Evolutionary conservation across 2,797 vertebrate species (phyloP).

Genomic region (Schizopygopsis pylzovi): DNA sequence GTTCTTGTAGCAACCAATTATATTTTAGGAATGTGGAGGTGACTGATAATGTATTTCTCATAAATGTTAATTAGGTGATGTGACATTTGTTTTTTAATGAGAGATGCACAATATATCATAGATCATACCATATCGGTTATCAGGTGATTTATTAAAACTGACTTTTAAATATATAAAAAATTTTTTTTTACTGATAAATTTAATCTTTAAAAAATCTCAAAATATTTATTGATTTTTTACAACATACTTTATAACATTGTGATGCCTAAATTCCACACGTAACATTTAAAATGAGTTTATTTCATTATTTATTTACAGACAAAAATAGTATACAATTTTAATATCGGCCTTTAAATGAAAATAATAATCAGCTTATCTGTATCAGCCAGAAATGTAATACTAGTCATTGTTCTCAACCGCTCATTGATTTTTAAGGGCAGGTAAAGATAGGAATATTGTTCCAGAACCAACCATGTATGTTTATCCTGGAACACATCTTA

Average conservation of each 20-base stretch:
- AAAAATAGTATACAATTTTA: background rate
- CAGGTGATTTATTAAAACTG: background rate
- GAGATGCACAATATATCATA: background rate
- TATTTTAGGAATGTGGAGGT: background rate
- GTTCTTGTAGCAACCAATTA: background rate
- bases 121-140: background rate
- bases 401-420: background rate
- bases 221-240: background rate
- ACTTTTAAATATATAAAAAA: no score
- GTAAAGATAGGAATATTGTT: background rate
- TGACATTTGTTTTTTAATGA: background rate
- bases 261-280: background rate
- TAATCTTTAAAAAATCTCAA: background rate
- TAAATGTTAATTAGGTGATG: background rate
- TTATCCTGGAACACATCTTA: background rate
- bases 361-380: slow-evolving; percentile 15
- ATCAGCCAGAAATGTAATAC: background rate
- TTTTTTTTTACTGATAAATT: background rate
- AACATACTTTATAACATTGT: background rate
- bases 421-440: background rate
- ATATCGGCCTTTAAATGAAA: background rate
- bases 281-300: background rate
- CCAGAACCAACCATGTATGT: background rate
- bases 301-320: background rate
- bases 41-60: background rate